phyloP scores from a whole-genome alignment of 2,113 vertebrate genomes.

The Prietella phreatophila region DNA sequence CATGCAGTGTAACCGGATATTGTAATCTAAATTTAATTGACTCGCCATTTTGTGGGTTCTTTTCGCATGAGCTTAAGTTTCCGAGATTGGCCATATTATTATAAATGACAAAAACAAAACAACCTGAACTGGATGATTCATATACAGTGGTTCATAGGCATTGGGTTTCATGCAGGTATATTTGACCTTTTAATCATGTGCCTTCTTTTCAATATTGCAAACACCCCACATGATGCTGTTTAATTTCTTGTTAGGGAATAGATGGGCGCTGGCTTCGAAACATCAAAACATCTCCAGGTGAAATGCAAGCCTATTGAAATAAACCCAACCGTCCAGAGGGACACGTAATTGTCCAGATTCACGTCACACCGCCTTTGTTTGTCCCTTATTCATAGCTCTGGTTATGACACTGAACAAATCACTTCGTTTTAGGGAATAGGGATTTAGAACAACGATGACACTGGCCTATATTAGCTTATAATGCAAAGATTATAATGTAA shows the following conservation, averaged over 20 bases:
- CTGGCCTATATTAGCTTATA: neutral
- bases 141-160: neutral
- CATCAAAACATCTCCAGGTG: neutral
- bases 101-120: neutral
- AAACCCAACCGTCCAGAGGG: neutral
- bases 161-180: neutral
- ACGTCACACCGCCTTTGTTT: conserved; percentile 43
- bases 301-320: neutral
- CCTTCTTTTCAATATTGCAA: neutral
- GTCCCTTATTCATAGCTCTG: conserved; percentile 12
- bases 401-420: neutral
- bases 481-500: neutral
- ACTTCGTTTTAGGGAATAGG: neutral
- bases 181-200: neutral
- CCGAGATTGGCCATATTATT: neutral
- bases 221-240: neutral
- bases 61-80: neutral
- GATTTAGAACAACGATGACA: too few relatives aligned
- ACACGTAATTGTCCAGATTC: neutral
- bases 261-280: neutral
- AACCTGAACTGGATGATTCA: neutral
- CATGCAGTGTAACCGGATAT: conserved; percentile 56
- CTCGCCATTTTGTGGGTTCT: conserved; percentile 58
- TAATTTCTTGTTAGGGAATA: neutral
- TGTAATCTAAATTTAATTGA: conserved; percentile 64